phyloP scores from a whole-genome alignment of 2,797 vertebrate genomes.

The Clarias platycephalus region DNA sequence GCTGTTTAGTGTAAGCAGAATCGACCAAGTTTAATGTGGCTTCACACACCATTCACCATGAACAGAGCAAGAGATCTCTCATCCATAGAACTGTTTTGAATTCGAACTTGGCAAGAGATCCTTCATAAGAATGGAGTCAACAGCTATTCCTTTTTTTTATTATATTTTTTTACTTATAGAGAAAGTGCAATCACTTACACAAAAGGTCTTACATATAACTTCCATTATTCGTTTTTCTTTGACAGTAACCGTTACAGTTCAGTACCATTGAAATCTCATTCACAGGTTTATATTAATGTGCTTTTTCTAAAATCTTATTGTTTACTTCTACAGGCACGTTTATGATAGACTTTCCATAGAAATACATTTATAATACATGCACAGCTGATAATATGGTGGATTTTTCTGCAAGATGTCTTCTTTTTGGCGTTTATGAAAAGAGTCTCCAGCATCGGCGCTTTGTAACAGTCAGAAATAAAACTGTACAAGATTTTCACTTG shows the following conservation, averaged over 20 bases:
- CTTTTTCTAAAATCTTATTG: neutral
- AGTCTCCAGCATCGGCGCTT: neutral
- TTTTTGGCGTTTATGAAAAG: neutral
- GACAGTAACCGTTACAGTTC: neutral
- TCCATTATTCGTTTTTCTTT: neutral
- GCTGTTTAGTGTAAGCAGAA: constrained; percentile 29
- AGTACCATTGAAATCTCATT: neutral
- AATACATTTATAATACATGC: neutral
- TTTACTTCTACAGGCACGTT: neutral
- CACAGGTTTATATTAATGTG: neutral
- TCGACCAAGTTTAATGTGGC: constrained; percentile 33
- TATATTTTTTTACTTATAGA: neutral
- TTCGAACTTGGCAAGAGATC: neutral
- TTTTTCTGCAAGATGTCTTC: neutral
- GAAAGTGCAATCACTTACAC: neutral
- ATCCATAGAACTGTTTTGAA: neutral
- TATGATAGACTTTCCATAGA: neutral
- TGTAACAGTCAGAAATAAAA: neutral
- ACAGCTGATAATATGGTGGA: neutral
- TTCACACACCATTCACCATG: constrained; percentile 12
- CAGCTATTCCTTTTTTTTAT: neutral
- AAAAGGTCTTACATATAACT: neutral
- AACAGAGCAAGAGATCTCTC: neutral
- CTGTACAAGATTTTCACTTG: neutral
- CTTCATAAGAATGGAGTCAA: neutral